Conservation (phyloP, 1,140 invertebrate genomes). For the Bombus sylvicola region DNA sequence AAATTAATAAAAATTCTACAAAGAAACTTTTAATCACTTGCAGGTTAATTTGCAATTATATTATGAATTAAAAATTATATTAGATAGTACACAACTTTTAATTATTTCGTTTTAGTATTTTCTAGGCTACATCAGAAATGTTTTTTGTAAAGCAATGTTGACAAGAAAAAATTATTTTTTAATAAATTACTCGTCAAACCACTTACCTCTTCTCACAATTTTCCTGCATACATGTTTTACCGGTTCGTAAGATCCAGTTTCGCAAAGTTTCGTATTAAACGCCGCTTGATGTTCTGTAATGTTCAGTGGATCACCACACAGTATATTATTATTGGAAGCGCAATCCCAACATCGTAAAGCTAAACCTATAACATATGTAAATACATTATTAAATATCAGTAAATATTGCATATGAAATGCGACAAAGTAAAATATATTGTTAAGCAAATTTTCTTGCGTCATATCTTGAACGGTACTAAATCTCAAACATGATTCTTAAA, state of each 20-base stretch:
- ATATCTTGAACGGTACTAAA: background rate
- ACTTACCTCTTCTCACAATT: conserved; percentile 75
- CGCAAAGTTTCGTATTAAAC: conserved; percentile 73
- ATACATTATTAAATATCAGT: background rate
- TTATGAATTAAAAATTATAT: background rate
- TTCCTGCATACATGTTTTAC: conserved; percentile 76
- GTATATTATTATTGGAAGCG: conserved; percentile 86
- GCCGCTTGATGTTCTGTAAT: conserved; percentile 79
- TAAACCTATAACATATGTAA: conserved; percentile 77
- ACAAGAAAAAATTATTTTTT: background rate
- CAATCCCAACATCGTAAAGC: conserved; percentile 89
- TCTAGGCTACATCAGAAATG: background rate
- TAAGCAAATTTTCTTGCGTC: background rate
- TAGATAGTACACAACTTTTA: background rate
- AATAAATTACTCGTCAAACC: background rate
- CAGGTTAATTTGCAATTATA: too few relatives aligned
- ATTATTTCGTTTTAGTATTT: too few relatives aligned
- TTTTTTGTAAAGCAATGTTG: too few relatives aligned
- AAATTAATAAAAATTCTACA: too few relatives aligned
- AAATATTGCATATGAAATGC: background rate
- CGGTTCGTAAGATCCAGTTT: conserved; percentile 56
- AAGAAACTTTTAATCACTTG: too few relatives aligned
- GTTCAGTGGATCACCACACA: conserved; percentile 89
- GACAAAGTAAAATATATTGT: background rate
- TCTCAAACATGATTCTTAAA: background rate